phyloP scores from a whole-genome alignment of 2,888 invertebrate genomes.

The Pollenia griseotomentosa region DNA sequence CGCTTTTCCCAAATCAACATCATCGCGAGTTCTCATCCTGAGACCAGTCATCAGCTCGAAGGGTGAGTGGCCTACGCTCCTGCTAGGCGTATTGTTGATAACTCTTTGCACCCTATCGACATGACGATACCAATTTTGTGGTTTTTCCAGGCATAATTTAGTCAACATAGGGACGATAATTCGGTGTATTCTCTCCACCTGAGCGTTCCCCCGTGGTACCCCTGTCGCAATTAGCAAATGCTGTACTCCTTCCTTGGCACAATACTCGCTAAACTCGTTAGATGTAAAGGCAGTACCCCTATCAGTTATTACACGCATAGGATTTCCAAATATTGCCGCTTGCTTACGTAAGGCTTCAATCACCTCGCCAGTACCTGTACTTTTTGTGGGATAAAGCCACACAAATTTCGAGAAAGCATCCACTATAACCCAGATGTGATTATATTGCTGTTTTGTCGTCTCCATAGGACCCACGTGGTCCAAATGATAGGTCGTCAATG shows the following conservation, averaged over 20 bases:
- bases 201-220: too few species aligned
- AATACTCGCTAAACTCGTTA: constrained; percentile 78
- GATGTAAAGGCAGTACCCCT: constrained; percentile 81
- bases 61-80: not conserved
- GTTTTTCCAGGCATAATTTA: constrained; percentile 73
- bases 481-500: constrained; percentile 78
- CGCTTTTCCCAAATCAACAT: not conserved
- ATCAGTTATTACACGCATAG: too few species aligned
- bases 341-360: too few species aligned
- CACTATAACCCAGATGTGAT: constrained; percentile 78
- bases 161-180: too few species aligned
- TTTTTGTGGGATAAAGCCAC: constrained; percentile 79
- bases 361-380: constrained; percentile 54
- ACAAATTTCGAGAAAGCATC: constrained; percentile 80
- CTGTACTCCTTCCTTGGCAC: too few species aligned
- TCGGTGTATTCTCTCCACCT: too few species aligned
- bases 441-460: constrained; percentile 78
- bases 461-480: constrained; percentile 74
- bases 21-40: constrained; percentile 40
- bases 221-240: too few species aligned
- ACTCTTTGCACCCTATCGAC: constrained; percentile 19
- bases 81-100: constrained; percentile 32
- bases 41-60: constrained; percentile 26
- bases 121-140: constrained; percentile 48
- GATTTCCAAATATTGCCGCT: too few species aligned